Base-by-base conservation (phyloP, 2,888 invertebrate genomes). In the Falcaria lacertinaria region DNA sequence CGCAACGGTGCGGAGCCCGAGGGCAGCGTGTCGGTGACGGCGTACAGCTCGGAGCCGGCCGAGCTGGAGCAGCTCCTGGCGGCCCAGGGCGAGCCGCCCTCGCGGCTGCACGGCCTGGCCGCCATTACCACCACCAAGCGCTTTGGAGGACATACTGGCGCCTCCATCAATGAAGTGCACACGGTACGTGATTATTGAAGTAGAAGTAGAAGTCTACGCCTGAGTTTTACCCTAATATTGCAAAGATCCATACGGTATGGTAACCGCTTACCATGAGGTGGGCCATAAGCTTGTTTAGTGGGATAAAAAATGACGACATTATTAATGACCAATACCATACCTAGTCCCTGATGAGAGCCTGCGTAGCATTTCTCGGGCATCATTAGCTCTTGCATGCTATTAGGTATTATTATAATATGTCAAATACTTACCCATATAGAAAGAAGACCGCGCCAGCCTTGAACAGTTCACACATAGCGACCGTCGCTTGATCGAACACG, bases 1-100 rank as follows among this genome's bases (percentile, higher is more conserved):
- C 91, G 92, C 67, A 93, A 93, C 80, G 94, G 94, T 32, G 85
- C 92, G 35, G 92, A 91, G 66, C 94, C 94, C 0, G 90, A 91
- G 39, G 94, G 94, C 37, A 90, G 92, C 44, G 91, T 94, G 33
- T 93, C 93, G 48, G 91, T 93, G 50, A 93, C 94, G 6, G 91
- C 93, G 52, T 94, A 94, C 78, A 93, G 93, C 39, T 91, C 90
- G 50, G 90, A 92, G 72, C 93, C 93, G 0, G 90, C 81, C 57
- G 91, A 91, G 63, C 68, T 91, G 63, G 80, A 85, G 64, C 67
- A 65, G 22, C 75, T 89, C 41, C 73, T 89, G 51, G 73, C 73
- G 38, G 52, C 60, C 2, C 84, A 86, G 52, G 82, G 85, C 1
- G 78, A 80, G 39, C 69, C 72, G 2, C 80, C 84, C 2, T 81